phyloP scores from a whole-genome alignment of 1,140 invertebrate genomes.

The Myzus persicae region DNA sequence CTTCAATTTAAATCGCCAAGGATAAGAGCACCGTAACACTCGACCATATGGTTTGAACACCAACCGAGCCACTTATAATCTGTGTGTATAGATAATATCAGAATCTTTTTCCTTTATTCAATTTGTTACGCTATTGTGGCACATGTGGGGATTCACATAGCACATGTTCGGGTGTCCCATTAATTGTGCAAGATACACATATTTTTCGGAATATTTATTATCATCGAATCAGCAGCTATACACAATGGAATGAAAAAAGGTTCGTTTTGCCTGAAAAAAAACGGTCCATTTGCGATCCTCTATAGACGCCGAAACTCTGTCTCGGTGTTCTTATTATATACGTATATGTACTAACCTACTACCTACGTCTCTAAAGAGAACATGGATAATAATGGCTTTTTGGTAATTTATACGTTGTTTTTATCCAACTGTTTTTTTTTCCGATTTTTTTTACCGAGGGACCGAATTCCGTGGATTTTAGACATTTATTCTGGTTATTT shows the following conservation, averaged over 20 bases:
- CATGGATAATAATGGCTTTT: neutral
- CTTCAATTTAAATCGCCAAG: neutral
- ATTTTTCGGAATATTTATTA: slow-evolving; percentile 3
- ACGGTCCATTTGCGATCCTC: neutral
- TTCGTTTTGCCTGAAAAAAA: neutral
- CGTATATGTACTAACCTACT: too few species aligned
- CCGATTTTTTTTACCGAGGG: neutral
- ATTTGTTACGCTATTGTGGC: neutral
- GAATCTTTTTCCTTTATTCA: neutral
- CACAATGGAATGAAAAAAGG: neutral
- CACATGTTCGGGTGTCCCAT: neutral
- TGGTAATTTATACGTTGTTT: neutral
- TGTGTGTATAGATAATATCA: too few species aligned
- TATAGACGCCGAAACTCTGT: neutral
- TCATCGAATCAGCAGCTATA: neutral
- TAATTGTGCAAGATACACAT: neutral
- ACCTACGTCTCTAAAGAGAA: neutral
- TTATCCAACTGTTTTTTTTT: neutral
- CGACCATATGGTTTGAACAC: neutral
- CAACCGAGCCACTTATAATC: neutral
- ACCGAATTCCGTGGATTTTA: neutral
- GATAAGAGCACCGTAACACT: neutral
- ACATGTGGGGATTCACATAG: neutral
- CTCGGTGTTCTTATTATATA: neutral
- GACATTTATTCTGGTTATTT: neutral